Conservation (phyloP, 2,888 invertebrate genomes). For the Apeira syringaria region DNA sequence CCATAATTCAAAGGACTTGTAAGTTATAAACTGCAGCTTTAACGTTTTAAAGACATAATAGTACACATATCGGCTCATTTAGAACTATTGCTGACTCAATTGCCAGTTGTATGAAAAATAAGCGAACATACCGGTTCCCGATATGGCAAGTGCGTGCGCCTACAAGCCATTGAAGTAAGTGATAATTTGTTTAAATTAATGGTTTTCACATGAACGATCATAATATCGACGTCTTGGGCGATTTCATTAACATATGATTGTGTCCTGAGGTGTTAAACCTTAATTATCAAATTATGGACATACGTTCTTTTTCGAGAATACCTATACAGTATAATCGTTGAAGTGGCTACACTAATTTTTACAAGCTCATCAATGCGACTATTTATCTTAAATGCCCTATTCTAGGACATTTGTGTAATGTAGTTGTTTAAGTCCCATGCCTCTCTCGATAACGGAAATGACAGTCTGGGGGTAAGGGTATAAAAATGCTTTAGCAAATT, state of each 20-base stretch:
- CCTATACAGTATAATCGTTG: no score
- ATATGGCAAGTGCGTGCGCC: neutral
- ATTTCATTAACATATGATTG: constrained; percentile 17
- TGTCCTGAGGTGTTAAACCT: constrained; percentile 14
- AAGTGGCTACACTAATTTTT: no score
- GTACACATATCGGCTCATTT: constrained; percentile 6
- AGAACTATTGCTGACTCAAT: constrained; percentile 4
- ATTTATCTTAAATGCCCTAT: no score
- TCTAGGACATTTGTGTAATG: no score
- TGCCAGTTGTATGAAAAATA: constrained; percentile 8
- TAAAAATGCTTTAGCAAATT: no score
- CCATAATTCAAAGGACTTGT: neutral
- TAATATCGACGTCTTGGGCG: constrained; percentile 10
- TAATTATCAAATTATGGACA: constrained; percentile 5
- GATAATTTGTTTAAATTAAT: constrained; percentile 20
- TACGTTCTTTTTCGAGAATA: neutral
- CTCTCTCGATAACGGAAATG: no score
- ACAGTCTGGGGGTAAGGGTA: no score
- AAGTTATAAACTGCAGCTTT: constrained; percentile 8
- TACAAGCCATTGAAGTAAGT: constrained; percentile 6
- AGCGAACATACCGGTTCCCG: constrained; percentile 9
- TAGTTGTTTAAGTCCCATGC: no score
- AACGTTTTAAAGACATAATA: constrained; percentile 14
- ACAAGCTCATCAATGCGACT: no score
- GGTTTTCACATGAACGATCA: constrained; percentile 4